Evolutionary conservation across 2,113 vertebrate species (phyloP).

Genomic region (Gambusia affinis): DNA sequence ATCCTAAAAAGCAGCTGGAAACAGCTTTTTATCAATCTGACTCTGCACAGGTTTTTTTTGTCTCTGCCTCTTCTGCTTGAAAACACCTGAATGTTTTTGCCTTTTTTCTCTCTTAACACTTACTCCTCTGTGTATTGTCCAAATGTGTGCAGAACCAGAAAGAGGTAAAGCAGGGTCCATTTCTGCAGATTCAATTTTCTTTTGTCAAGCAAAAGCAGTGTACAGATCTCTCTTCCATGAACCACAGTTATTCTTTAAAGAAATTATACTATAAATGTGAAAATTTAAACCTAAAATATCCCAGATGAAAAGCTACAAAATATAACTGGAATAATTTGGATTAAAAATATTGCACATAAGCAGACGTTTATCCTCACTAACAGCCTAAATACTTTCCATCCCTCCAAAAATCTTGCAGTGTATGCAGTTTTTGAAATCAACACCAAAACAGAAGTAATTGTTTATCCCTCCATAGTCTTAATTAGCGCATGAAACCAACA

Average conservation of each 20-base stretch:
- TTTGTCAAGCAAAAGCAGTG: background rate
- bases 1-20: conserved; percentile 4
- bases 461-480: background rate
- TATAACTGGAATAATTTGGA: background rate
- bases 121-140: conserved; percentile 16
- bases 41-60: background rate
- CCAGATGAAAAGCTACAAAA: background rate
- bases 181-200: conserved; percentile 4
- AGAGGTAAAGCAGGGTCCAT: conserved; percentile 5
- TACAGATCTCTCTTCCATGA: too few species aligned
- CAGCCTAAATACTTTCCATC: too few species aligned
- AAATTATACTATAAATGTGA: too few species aligned
- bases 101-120: background rate
- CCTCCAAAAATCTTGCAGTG: background rate
- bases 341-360: too few species aligned
- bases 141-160: conserved; percentile 23
- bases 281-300: background rate
- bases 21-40: conserved; percentile 32
- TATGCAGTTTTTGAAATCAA: background rate
- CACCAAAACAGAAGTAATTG: background rate
- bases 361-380: too few species aligned
- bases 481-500: background rate
- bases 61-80: conserved; percentile 4
- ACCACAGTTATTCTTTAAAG: too few species aligned
- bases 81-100: conserved; percentile 17